Conservation (phyloP, 2,888 invertebrate species). For the Cataglyphis cursor region DNA sequence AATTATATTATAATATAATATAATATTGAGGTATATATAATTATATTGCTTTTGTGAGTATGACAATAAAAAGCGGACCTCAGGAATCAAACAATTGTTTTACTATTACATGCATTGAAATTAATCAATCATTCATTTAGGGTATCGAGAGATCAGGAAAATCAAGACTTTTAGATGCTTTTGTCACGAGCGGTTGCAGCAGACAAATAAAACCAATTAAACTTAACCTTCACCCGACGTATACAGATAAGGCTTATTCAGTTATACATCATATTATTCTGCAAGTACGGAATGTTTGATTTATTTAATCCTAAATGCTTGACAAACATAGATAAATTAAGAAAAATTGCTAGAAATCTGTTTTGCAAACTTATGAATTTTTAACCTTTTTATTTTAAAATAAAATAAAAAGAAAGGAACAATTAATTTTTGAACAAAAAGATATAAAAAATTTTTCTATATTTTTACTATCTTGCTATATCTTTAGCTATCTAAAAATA, state of each 20-base stretch:
- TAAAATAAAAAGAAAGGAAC: not conserved
- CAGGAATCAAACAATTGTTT: not conserved
- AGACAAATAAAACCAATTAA: constrained; percentile 70
- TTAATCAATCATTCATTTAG: constrained; percentile 36
- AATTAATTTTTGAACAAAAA: constrained; percentile 11
- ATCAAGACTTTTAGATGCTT: constrained; percentile 88
- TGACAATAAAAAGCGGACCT: not conserved
- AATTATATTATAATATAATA: not conserved
- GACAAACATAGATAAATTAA: not conserved
- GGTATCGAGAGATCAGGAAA: constrained; percentile 89
- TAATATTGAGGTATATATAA: constrained; percentile 4
- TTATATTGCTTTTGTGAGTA: not conserved
- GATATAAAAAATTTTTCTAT: not conserved
- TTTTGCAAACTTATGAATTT: not conserved
- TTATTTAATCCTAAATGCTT: constrained; percentile 2
- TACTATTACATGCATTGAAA: not conserved
- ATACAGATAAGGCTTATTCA: constrained; percentile 68
- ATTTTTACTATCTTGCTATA: not conserved
- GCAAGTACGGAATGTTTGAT: constrained; percentile 68
- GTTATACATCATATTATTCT: constrained; percentile 74
- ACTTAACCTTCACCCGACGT: constrained; percentile 68
- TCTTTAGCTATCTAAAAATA: not conserved
- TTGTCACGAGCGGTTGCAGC: constrained; percentile 75
- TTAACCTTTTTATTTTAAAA: not conserved
- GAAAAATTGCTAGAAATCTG: not conserved